These are phyloP conservation scores for Beris chalybata DNA, from an alignment of 2,888 invertebrate species.

Conservation along the genomic window DNA sequence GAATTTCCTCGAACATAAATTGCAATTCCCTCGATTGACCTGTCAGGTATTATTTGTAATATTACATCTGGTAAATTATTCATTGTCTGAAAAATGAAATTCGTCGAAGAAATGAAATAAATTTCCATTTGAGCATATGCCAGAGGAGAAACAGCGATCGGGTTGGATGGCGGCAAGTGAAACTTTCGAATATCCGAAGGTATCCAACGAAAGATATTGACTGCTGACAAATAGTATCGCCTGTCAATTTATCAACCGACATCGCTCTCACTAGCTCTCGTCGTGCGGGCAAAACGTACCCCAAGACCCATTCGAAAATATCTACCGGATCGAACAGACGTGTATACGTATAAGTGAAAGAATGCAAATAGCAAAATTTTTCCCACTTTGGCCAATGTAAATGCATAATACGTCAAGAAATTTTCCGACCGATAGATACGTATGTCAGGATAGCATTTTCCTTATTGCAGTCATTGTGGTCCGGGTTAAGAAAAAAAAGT, in stretches of 20 bases:
- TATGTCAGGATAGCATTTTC: conserved; percentile 26
- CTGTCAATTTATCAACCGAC: conserved; percentile 55
- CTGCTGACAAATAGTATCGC: conserved; percentile 56
- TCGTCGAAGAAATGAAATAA: conserved; percentile 23
- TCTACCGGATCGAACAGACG: background rate
- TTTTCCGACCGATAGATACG: conserved; percentile 17
- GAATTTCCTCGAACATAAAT: too few species aligned
- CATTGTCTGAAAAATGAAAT: conserved; percentile 22
- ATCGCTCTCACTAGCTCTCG: conserved; percentile 15
- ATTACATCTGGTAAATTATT: conserved; percentile 24
- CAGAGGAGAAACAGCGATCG: background rate
- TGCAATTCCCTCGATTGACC: conserved; percentile 27
- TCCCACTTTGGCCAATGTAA: conserved; percentile 28
- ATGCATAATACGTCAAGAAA: conserved; percentile 28
- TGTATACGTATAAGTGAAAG: conserved; percentile 24
- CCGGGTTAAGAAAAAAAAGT: background rate
- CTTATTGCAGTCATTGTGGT: conserved; percentile 26
- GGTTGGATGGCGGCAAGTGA: background rate
- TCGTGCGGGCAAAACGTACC: background rate
- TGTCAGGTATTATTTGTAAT: conserved; percentile 29
- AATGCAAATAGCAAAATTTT: conserved; percentile 23
- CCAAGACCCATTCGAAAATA: too few species aligned
- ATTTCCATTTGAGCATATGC: conserved; percentile 23
- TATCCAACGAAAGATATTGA: conserved; percentile 49
- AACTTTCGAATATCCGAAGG: too few species aligned